Conservation (phyloP, 1,140 invertebrate genomes). For the Laupala kohalensis region DNA sequence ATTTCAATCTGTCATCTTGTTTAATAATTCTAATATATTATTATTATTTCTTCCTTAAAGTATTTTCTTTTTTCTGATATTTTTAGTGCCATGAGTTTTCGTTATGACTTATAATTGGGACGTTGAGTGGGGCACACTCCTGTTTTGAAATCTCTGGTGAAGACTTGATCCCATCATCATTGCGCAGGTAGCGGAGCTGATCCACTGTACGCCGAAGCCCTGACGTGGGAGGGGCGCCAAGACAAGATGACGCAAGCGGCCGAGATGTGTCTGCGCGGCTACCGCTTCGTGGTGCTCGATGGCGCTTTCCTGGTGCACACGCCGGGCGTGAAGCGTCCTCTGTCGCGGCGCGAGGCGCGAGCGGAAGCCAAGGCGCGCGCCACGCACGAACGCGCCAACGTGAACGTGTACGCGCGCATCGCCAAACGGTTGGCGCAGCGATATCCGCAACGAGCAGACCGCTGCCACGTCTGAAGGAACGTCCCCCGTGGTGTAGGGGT, state of each 20-base stretch:
- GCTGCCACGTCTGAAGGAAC: no score
- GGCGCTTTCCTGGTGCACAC: slow-evolving; percentile 67
- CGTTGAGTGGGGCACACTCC: no score
- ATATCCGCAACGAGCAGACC: neutral
- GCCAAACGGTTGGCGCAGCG: neutral
- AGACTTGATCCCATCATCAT: no score
- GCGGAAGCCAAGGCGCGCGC: neutral
- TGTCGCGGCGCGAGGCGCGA: neutral
- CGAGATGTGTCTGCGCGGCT: slow-evolving; percentile 62
- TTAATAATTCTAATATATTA: no score
- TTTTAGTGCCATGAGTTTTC: no score
- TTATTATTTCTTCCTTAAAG: no score
- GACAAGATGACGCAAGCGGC: slow-evolving; percentile 79
- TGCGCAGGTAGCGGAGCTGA: slow-evolving; percentile 62
- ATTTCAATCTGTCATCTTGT: no score
- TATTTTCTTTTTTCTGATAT: no score
- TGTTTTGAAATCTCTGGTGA: no score
- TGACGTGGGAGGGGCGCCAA: slow-evolving; percentile 70
- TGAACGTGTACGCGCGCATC: neutral
- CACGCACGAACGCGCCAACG: neutral
- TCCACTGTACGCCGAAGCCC: slow-evolving; percentile 62
- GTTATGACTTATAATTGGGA: no score
- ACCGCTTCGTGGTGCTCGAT: slow-evolving; percentile 60
- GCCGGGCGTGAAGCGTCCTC: slow-evolving; percentile 47
- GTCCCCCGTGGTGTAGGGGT: no score